These are phyloP conservation scores for Chouioia cunea DNA, from an alignment of 2,888 invertebrate species.

Conservation along the genomic window DNA sequence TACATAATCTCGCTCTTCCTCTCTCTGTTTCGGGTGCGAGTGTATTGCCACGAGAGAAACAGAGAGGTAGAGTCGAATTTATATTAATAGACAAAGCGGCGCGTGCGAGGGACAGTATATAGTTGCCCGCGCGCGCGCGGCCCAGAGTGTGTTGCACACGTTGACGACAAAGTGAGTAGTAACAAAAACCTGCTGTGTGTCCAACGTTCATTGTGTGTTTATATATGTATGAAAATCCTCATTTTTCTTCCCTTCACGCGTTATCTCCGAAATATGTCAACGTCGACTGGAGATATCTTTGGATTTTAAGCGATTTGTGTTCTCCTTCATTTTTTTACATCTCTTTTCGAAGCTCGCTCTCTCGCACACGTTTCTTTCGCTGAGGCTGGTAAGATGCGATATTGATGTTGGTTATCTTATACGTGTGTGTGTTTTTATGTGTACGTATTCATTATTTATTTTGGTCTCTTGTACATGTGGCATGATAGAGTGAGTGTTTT, in stretches of 20 bases:
- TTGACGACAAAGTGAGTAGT: conserved; percentile 38
- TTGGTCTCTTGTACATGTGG: not conserved
- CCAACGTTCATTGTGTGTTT: too few species aligned
- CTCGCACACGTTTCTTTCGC: not conserved
- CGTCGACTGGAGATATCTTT: too few species aligned
- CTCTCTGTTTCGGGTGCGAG: not conserved
- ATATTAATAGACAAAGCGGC: too few species aligned
- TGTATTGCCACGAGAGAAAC: conserved; percentile 4
- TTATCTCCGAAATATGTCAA: too few species aligned
- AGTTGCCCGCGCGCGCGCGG: too few species aligned
- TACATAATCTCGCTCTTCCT: too few species aligned
- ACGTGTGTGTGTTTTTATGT: conserved; percentile 5
- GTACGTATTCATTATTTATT: not conserved
- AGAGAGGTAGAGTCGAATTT: conserved; percentile 14
- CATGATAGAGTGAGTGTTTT: not conserved
- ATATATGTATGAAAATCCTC: too few species aligned
- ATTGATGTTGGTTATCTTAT: not conserved
- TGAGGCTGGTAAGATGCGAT: not conserved
- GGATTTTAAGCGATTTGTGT: not conserved
- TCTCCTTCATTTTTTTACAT: conserved; percentile 7
- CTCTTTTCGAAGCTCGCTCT: not conserved
- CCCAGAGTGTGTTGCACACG: too few species aligned
- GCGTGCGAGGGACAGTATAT: too few species aligned
- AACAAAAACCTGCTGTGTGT: not conserved
- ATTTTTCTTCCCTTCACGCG: too few species aligned